These are phyloP conservation scores for Galemys pyrenaicus DNA, from an alignment of 2,113 vertebrate species.

Conservation along the genomic window DNA sequence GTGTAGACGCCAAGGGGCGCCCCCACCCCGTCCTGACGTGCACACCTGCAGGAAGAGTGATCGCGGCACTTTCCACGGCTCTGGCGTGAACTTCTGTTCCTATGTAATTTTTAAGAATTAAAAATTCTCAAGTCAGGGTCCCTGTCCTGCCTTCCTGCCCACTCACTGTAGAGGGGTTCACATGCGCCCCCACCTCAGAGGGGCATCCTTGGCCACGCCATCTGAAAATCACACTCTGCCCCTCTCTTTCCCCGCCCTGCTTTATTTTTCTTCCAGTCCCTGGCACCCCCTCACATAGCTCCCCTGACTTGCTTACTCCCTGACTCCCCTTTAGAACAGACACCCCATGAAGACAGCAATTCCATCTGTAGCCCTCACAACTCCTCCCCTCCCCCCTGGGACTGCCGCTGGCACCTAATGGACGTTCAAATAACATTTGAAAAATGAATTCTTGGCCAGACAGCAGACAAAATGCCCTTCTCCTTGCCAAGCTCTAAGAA, in stretches of 20 bases:
- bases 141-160: not conserved
- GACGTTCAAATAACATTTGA: not conserved
- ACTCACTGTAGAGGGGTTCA: not conserved
- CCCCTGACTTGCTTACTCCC: not conserved
- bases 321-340: not conserved
- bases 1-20: not conserved
- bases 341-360: not conserved
- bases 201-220: not conserved
- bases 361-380: not conserved
- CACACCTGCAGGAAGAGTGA: too few species aligned
- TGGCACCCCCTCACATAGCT: not conserved
- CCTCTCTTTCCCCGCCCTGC: not conserved
- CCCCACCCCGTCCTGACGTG: rapidly evolving
- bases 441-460: not conserved
- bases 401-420: not conserved
- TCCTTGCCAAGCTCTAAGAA: not conserved
- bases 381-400: not conserved
- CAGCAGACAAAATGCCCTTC: not conserved
- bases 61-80: not conserved
- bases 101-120: too few species aligned
- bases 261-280: not conserved
- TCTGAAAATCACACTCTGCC: too few species aligned
- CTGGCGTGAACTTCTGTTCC: not conserved
- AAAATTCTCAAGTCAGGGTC: too few species aligned
- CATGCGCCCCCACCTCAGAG: not conserved